Conservation (phyloP, 2,888 invertebrate species). For the Cryptops parisi region DNA sequence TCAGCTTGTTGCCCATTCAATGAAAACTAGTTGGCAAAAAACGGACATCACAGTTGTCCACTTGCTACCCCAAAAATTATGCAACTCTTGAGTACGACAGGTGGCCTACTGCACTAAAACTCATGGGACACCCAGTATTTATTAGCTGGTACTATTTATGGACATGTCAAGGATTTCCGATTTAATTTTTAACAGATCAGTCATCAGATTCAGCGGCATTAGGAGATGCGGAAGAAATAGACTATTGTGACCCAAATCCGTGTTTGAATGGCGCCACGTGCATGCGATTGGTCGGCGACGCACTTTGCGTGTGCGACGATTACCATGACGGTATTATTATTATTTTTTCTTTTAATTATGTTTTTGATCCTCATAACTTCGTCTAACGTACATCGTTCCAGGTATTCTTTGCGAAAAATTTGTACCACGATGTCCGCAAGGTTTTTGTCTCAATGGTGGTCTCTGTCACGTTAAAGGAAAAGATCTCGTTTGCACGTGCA, state of each 20-base stretch:
- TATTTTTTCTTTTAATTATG: no score
- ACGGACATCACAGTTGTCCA: no score
- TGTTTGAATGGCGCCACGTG: constrained; percentile 2
- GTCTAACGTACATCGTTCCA: neutral
- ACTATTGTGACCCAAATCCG: constrained; percentile 1
- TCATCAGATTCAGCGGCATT: neutral
- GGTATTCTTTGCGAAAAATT: neutral
- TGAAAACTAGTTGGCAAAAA: no score
- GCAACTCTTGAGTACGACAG: no score
- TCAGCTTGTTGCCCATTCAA: no score
- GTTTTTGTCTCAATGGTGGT: constrained; percentile 1
- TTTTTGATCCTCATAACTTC: no score
- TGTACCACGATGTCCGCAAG: neutral
- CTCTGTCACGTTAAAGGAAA: neutral
- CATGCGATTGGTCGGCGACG: neutral
- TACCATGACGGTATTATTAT: neutral
- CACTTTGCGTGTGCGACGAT: neutral
- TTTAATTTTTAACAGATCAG: no score
- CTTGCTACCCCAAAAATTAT: no score
- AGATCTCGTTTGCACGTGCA: neutral
- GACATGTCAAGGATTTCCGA: no score
- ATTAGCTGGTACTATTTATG: no score
- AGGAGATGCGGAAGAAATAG: neutral
- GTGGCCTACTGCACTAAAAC: no score
- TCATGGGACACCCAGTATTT: no score